Base-by-base conservation (phyloP, 2,797 vertebrate genomes). In the Anisognathus igniventris region DNA sequence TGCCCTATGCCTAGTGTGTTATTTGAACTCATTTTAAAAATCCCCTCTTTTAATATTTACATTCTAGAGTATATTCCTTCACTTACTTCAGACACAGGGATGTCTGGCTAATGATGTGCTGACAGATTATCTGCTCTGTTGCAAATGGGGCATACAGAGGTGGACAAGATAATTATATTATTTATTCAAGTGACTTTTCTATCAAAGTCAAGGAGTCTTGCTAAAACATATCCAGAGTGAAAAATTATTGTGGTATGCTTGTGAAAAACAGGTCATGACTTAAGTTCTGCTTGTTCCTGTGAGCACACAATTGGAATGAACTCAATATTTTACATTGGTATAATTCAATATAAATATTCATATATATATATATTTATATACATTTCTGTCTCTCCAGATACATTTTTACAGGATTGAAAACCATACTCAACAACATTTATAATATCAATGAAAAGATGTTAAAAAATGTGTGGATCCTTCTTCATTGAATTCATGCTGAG, bases 151-250 rank as follows among this genome's bases (percentile, higher is more conserved):
- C 53, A 82, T 67, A 82, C 40, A 92, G 86, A 67, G 45, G 57
- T 94, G 77, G 74, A 90, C 67, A 93, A 79, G 86, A 79, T 85
- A 93, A 93, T 93, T 48, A 54, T 56, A 64, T 86, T 72, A 86
- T 92, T 87, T 89, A 76, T 87, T 87, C 48, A 81, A 88, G 61
- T 48, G 58, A 62, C 23, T 90, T 93, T 90, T 95, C 58, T 85
- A 44, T 87, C 83, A 90, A 70, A 82, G 48, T 70, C 67, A 73
- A 61, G 15, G 25, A 87, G 23, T 76, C n/a, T 90, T 90, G 76
- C n/a, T 71, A 71, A 95, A 77, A 19, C 23, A 67, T 17, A 93
- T 35, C n/a, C 22, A 77, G 53, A 79, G 12, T 33, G 7, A 48
- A 65, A 65, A 66, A 42, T 35, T 3, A 25, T 19, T 33, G 40